Evolutionary conservation across 2,888 invertebrate species (phyloP).

Genomic region (Hetaerina titia): DNA sequence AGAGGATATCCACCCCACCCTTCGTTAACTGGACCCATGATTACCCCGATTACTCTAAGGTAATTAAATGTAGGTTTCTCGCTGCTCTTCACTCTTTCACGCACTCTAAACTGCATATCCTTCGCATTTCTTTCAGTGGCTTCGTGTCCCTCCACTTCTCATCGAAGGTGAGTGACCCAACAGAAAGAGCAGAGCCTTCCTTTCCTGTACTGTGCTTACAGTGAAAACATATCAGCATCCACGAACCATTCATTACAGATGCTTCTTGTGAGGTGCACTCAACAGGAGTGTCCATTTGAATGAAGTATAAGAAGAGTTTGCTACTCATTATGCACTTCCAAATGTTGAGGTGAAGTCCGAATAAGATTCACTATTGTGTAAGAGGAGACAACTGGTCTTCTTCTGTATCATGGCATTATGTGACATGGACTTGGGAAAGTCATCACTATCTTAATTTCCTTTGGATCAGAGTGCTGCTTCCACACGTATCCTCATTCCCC

Average conservation of each 20-base stretch:
- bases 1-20: not conserved
- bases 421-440: not conserved
- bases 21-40: constrained; percentile 24
- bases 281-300: not conserved
- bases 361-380: not conserved
- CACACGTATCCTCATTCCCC: constrained; percentile 51
- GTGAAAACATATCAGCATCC: not conserved
- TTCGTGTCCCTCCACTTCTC: constrained; percentile 53
- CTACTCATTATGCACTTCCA: not conserved
- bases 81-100: constrained; percentile 54
- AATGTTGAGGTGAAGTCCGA: not conserved
- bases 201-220: not conserved
- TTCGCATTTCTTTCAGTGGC: constrained; percentile 58
- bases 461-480: constrained; percentile 60
- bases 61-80: constrained; percentile 17
- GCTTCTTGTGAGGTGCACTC: not conserved
- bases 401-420: not conserved
- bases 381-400: not conserved
- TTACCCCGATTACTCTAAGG: not conserved
- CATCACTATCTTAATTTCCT: not conserved
- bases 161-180: constrained; percentile 58
- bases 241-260: not conserved
- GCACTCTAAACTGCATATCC: constrained; percentile 8
- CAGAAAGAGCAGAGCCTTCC: constrained; percentile 55
- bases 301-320: not conserved